phyloP scores from a whole-genome alignment of 2,797 vertebrate genomes.

The Sebastes iracundus region DNA sequence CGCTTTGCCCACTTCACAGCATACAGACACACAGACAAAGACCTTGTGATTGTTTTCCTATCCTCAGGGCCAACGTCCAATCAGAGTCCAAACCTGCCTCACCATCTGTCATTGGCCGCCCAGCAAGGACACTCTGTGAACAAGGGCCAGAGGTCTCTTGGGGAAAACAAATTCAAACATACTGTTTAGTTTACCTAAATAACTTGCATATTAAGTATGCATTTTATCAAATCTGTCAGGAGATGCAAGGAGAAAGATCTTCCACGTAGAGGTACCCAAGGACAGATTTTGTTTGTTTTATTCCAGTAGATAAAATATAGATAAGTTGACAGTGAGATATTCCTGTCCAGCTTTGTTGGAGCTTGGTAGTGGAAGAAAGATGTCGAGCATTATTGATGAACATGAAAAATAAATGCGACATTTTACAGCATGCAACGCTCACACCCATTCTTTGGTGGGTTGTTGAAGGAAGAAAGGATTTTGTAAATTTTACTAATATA shows the following conservation, averaged over 20 bases:
- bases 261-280: background rate
- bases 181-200: background rate
- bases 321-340: background rate
- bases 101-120: constrained; percentile 64
- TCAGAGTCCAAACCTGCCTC: constrained; percentile 49
- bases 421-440: background rate
- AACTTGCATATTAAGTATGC: background rate
- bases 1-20: background rate
- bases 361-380: background rate
- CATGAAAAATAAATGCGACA: background rate
- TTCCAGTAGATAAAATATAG: background rate
- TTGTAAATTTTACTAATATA: background rate
- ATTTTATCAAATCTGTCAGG: background rate
- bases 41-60: constrained; percentile 30
- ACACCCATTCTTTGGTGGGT: background rate
- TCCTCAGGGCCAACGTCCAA: constrained; percentile 49
- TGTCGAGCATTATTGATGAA: background rate
- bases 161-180: background rate
- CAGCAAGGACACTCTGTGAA: constrained; percentile 41
- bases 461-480: background rate
- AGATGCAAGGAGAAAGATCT: background rate
- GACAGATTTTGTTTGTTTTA: background rate
- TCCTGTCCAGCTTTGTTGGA: background rate
- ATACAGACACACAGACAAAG: background rate
- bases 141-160: background rate